phyloP scores from a whole-genome alignment of 2,888 invertebrate species.

The Drosophila hawaiiensis region DNA sequence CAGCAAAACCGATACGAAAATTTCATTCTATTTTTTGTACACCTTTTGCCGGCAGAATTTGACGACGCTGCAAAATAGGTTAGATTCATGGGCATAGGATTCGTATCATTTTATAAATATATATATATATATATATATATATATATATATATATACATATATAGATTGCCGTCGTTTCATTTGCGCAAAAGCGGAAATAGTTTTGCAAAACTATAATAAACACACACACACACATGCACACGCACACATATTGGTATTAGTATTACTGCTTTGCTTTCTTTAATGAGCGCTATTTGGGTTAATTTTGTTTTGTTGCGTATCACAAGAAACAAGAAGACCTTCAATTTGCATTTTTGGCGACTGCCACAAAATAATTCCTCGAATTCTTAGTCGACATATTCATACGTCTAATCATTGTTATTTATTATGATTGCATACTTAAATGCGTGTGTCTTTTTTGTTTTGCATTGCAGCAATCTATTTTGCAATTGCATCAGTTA shows the following conservation, averaged over 20 bases:
- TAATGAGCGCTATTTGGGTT: constrained; percentile 8
- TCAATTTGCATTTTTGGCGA: constrained; percentile 36
- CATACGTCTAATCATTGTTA: constrained; percentile 30
- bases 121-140: not conserved
- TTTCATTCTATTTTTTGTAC: constrained; percentile 39
- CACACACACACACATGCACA: not conserved
- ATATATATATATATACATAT: constrained; percentile 11
- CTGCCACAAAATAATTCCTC: constrained; percentile 45
- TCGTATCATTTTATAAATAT: constrained; percentile 29
- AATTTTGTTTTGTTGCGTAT: constrained; percentile 34
- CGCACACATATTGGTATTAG: not conserved
- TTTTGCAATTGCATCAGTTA: constrained; percentile 16
- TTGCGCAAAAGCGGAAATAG: constrained; percentile 77
- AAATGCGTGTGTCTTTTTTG: constrained; percentile 4
- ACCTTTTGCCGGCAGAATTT: constrained; percentile 52
- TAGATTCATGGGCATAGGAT: constrained; percentile 12
- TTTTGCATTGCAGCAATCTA: not conserved
- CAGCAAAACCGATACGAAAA: constrained; percentile 25
- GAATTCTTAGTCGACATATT: constrained; percentile 27
- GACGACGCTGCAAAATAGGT: constrained; percentile 24
- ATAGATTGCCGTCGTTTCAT: constrained; percentile 30
- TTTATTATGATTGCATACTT: constrained; percentile 4
- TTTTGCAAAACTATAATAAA: constrained; percentile 51
- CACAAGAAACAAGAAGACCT: constrained; percentile 42
- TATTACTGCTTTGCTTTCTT: constrained; percentile 12